Base-by-base conservation (phyloP, 1,140 invertebrate species). In the Stegodyphus mimosarum region DNA sequence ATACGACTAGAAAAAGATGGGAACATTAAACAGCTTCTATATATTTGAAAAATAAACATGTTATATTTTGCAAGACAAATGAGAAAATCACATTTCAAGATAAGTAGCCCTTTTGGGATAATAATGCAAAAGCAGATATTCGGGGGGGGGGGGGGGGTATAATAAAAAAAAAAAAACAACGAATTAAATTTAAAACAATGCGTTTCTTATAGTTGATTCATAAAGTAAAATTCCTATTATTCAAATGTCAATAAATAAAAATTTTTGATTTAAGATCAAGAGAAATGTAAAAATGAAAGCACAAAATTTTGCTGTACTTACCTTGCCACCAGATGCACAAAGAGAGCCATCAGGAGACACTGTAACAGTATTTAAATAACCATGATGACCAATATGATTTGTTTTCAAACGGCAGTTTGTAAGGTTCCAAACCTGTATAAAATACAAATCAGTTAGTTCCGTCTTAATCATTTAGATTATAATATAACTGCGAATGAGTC, bases 321-420 rank as follows among this genome's bases (percentile, higher is more conserved):
- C 94, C 93, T 99, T 99, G 89, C 98, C 99, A 91, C 99, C 99
- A 88, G 98, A 99, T 49, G 99, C 98, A 92, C 99, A 99, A 5
- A 99, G 93, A 5, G 98, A 99, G 90, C 98, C 99, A 92, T 99
- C 99, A 90, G 99, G 99, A 78, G 98, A 99, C 63, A 99, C 98
- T 10, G 99, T 99, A 0, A 99, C 98, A 69, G 97, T 98, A 92
- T 99, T 99, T 89, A 99, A 92, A 91, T 99, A 99, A 18, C 98
- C 98, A 90, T 94, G 95, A 91, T 99, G 99, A 74, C 98, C 98
- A 90, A 95, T 94, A 90, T 99, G 98, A 91, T 99, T 99, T 90
- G 98, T 99, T 93, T 99, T 99, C 89, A 99, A 92, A 90, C 96
- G 96, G 93, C 99, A 99, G 92, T 99, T 99, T 67, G 98, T 96